phyloP scores from a whole-genome alignment of 2,888 invertebrate genomes.

The Apotomis turbidana region DNA sequence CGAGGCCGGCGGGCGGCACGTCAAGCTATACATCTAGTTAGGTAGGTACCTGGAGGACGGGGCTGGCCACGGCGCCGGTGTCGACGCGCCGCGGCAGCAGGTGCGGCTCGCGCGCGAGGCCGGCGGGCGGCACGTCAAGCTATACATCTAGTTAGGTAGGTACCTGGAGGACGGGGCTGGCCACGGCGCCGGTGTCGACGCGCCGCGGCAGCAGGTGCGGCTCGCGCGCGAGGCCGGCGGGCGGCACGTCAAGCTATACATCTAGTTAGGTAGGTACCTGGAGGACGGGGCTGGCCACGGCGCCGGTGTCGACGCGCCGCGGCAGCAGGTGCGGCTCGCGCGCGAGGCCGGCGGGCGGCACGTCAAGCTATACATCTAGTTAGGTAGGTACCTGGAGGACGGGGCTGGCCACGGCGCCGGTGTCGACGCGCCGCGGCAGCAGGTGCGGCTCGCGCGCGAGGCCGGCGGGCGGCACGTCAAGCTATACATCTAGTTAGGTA shows the following conservation, averaged over 20 bases:
- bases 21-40: too few species aligned
- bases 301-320: slow-evolving; percentile 84
- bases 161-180: too few species aligned
- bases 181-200: too few species aligned
- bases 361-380: neutral
- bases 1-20: too few species aligned
- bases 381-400: slow-evolving; percentile 83
- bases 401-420: slow-evolving; percentile 83
- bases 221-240: too few species aligned
- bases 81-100: too few species aligned
- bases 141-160: too few species aligned
- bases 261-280: slow-evolving; percentile 75
- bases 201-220: too few species aligned
- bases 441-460: slow-evolving; percentile 73
- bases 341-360: slow-evolving; percentile 46
- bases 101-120: too few species aligned
- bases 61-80: too few species aligned
- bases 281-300: slow-evolving; percentile 85
- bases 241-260: slow-evolving; percentile 30
- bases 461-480: slow-evolving; percentile 52
- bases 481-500: slow-evolving; percentile 65
- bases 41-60: too few species aligned
- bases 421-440: slow-evolving; percentile 85
- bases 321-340: slow-evolving; percentile 83
- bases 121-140: too few species aligned